phyloP scores from a whole-genome alignment of 2,113 vertebrate genomes.

The Columba livia region DNA sequence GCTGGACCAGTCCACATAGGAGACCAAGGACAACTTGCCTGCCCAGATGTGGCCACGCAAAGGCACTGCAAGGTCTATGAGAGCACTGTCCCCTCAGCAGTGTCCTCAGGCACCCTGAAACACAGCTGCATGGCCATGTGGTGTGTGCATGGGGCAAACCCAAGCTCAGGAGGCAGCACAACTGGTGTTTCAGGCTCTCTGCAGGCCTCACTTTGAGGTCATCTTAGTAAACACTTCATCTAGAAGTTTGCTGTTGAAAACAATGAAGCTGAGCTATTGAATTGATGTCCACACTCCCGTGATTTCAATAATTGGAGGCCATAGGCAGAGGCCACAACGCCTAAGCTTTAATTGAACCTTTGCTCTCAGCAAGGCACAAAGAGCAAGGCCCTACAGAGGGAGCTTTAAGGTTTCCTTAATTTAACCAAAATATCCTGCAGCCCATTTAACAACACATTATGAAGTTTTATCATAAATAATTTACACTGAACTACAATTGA shows the following conservation, averaged over 20 bases:
- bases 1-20: no score
- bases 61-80: no score
- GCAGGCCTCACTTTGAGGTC: neutral
- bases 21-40: no score
- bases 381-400: neutral
- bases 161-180: neutral
- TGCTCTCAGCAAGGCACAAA: neutral
- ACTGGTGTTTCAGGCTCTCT: neutral
- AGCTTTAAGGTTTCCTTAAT: constrained; percentile 35
- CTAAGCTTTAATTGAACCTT: neutral
- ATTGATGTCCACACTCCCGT: neutral
- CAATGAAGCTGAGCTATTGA: accelerated
- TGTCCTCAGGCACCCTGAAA: no score
- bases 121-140: no score
- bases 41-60: no score
- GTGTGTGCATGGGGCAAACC: no score
- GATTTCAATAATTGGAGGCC: neutral
- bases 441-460: constrained; percentile 63
- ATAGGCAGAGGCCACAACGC: neutral
- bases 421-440: constrained; percentile 59
- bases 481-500: constrained; percentile 42
- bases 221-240: neutral
- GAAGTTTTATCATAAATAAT: constrained; percentile 63
- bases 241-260: neutral
- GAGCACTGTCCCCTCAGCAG: no score